Evolutionary conservation across 2,797 vertebrate species (phyloP).

Genomic region (Tapirus indicus): DNA sequence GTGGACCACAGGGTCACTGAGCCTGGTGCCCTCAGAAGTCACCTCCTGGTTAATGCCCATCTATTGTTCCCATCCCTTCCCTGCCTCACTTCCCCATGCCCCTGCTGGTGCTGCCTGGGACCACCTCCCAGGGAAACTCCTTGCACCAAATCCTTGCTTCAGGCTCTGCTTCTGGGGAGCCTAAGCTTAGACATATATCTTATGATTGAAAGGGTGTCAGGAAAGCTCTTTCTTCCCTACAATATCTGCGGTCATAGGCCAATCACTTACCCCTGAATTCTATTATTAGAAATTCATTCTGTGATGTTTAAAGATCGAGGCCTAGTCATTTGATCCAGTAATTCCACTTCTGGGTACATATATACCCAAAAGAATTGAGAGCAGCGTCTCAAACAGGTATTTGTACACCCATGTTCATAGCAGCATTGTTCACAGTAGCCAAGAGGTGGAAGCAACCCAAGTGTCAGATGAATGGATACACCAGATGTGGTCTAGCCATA

Average conservation of each 20-base stretch:
- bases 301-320: too few relatives aligned
- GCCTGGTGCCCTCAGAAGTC: neutral
- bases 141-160: neutral
- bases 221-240: neutral
- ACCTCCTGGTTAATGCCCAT: neutral
- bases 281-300: accelerated
- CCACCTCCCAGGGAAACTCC: neutral
- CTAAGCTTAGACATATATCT: neutral
- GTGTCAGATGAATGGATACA: too few relatives aligned
- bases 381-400: neutral
- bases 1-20: neutral
- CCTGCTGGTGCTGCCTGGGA: neutral
- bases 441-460: too few relatives aligned
- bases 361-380: neutral
- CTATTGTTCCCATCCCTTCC: neutral
- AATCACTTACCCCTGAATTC: neutral
- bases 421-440: too few relatives aligned
- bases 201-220: too few relatives aligned
- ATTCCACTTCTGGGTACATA: neutral
- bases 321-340: neutral
- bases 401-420: too few relatives aligned
- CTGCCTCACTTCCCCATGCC: too few relatives aligned
- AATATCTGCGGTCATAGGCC: neutral
- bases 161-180: neutral
- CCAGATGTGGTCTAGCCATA: too few relatives aligned